Percentiles rank a stretch among this genome's conserved stretches.
phyloP scores from a whole-genome alignment of 2,113 vertebrate species.

The Pyxicephalus adspersus region DNA sequence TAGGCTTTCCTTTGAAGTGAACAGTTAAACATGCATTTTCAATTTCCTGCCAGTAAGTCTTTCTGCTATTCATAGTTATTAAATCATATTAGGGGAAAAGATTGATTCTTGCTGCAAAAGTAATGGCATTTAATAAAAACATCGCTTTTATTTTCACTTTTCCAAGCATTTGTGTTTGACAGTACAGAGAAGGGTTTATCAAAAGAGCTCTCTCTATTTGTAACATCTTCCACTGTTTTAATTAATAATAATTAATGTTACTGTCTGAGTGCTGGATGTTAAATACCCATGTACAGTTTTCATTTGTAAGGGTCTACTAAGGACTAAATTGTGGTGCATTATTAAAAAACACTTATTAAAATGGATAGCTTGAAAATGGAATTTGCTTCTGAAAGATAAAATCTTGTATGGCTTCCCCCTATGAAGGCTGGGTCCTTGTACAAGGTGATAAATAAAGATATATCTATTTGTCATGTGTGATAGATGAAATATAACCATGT shows the following conservation, averaged over 20 bases:
- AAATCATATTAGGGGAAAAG: slow-evolving; percentile 48
- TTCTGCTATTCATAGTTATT: slow-evolving; percentile 44
- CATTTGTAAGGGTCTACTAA: not conserved
- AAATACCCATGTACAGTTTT: slow-evolving; percentile 2
- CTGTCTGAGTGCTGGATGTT: not conserved
- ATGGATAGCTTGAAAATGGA: slow-evolving; percentile 5
- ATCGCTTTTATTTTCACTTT: slow-evolving; percentile 12
- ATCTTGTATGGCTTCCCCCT: not conserved
- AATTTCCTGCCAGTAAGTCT: slow-evolving; percentile 43
- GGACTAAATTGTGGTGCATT: not conserved
- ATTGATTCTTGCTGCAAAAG: slow-evolving; percentile 27
- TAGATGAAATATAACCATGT: not conserved
- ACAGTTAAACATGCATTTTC: slow-evolving; percentile 50
- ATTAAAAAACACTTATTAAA: slow-evolving; percentile 25
- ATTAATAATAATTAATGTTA: slow-evolving; percentile 12
- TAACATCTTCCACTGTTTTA: not conserved
- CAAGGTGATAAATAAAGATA: not conserved
- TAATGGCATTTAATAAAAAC: slow-evolving; percentile 26
- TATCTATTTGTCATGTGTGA: not conserved
- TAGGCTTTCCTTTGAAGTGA: slow-evolving; percentile 39
- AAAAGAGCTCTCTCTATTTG: not conserved
- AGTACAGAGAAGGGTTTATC: slow-evolving; percentile 8
- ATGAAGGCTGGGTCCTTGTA: not conserved
- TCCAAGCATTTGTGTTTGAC: slow-evolving; percentile 4
- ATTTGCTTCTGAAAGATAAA: not conserved